Base-by-base conservation (phyloP, 2,113 vertebrate genomes). In the Corynorhinus townsendii region DNA sequence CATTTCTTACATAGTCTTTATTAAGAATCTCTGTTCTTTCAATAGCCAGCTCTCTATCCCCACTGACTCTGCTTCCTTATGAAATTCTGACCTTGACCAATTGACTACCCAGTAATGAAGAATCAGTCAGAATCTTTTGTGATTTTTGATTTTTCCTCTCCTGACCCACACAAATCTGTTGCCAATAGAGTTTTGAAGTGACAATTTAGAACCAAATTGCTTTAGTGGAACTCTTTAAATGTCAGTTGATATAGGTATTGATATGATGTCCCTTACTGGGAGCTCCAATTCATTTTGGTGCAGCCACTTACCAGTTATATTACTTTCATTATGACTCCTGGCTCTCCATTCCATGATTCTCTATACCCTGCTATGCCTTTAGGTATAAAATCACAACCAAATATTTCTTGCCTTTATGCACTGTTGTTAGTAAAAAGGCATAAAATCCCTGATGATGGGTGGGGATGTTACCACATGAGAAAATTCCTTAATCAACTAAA, bases 401-500 rank as follows among this genome's bases (percentile, higher is more conserved):
- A 54, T 43, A 19, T 19, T 82, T 40, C 26, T 62, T 90, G 73
- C 26, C 47, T 89, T 83, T 64, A 87, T 71, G 33, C 22, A 80
- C 6, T 71, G 20, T 20, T 71, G 20, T 20, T 92, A 72, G 19
- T 69, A 14, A 85, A 64, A 90, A 85, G 80, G 3, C 22, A 76
- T 89, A 75, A 86, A 68, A 64, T 91, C 26, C 28, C 26, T 79
- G 47, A 68, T 77, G 43, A 64, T n/a, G 45, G 43, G 54, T 38
- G 52, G 12, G 22, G 89, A 72, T 83, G 35, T 93, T 84, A 90
- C 26, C 30, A 83, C 11, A 38, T 84, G 59, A 92, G 47, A 83
- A 96, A 94, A 80, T 69, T 69, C 35, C 54, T 83, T 73, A 95
- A 86, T 76, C 80, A 83, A 17, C 72, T 86, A 54, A 93, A 89